phyloP scores from a whole-genome alignment of 1,140 invertebrate species.

The Bombus sylvicola region DNA sequence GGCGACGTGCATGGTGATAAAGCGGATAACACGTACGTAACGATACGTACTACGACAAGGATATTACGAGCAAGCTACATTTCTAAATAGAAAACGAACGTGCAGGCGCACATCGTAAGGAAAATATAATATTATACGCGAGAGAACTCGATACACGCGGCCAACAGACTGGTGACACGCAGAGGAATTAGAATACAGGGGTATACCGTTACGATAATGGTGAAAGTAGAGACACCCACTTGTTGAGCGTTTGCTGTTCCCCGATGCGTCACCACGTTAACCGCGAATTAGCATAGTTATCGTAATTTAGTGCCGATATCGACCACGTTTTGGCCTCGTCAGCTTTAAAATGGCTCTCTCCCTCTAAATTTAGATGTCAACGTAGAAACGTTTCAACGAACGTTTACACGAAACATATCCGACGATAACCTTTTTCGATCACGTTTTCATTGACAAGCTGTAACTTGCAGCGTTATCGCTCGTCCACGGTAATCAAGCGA shows the following conservation, averaged over 20 bases:
- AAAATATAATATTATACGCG: conserved; percentile 48
- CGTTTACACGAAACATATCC: too few species aligned
- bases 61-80: background rate
- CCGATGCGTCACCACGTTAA: conserved; percentile 27
- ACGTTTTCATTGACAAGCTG: too few species aligned
- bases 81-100: conserved; percentile 18
- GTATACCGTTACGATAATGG: conserved; percentile 72
- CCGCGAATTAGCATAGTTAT: conserved; percentile 58
- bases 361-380: background rate
- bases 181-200: conserved; percentile 69
- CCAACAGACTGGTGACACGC: conserved; percentile 43
- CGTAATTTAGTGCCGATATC: conserved; percentile 32
- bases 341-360: background rate
- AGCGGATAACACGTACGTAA: too few species aligned
- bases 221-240: conserved; percentile 73
- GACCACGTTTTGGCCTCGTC: background rate
- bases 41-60: background rate
- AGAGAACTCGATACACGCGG: conserved; percentile 50
- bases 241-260: conserved; percentile 25
- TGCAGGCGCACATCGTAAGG: background rate
- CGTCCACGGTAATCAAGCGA: background rate
- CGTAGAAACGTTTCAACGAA: background rate
- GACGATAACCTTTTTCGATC: too few species aligned
- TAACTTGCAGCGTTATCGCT: too few species aligned
- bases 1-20: background rate